A percentile compares a stretch with the other conserved stretches of the same genome.
Evolutionary conservation across 2,888 invertebrate species (phyloP).

Genomic region (Isoperla grammatica): DNA sequence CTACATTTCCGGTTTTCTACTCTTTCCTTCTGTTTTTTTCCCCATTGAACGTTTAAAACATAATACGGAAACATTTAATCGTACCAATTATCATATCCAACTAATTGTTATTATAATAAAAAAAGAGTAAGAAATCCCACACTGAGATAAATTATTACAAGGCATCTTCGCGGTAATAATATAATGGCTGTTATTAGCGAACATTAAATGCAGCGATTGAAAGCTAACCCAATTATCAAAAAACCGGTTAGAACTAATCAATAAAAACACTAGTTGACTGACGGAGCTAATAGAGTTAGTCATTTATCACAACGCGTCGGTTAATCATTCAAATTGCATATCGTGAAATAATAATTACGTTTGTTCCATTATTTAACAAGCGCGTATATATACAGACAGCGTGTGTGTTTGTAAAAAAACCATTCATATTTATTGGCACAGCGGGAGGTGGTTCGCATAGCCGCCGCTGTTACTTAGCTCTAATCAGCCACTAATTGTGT

Average conservation of each 20-base stretch:
- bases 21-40: no score
- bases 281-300: conserved; percentile 8
- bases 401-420: background rate
- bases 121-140: background rate
- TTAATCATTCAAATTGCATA: conserved; percentile 12
- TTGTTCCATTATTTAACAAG: conserved; percentile 5
- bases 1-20: no score
- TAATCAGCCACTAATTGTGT: conserved; percentile 12
- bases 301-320: background rate
- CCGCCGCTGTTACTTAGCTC: background rate
- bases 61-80: no score
- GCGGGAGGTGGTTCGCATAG: conserved; percentile 1
- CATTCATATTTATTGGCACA: conserved; percentile 6
- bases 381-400: conserved; percentile 2
- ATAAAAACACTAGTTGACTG: background rate
- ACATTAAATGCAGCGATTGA: conserved; percentile 4
- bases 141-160: conserved; percentile 4
- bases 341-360: conserved; percentile 11
- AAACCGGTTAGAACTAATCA: background rate
- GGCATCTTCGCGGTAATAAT: background rate
- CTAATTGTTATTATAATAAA: no score
- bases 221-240: background rate
- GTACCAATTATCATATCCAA: no score
- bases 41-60: no score
- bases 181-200: conserved; percentile 6